phyloP scores from a whole-genome alignment of 2,797 vertebrate genomes.

The Enteromius radiatus region DNA sequence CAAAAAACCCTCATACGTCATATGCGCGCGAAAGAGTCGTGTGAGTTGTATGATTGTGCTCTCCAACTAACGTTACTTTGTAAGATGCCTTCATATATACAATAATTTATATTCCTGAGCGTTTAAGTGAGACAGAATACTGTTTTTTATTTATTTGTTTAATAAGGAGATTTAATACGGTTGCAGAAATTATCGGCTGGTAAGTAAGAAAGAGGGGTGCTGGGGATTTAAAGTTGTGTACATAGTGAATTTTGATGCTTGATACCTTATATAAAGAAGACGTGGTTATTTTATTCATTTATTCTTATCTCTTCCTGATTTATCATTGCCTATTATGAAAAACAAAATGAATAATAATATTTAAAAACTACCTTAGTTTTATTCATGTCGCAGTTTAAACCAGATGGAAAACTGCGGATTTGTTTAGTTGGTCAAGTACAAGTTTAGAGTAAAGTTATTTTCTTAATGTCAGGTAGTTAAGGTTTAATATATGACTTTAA shows the following conservation, averaged over 20 bases:
- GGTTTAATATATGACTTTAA: not conserved
- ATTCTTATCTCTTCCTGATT: not conserved
- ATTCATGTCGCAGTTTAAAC: not conserved
- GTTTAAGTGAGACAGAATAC: not conserved
- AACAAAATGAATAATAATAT: not conserved
- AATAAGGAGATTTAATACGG: not conserved
- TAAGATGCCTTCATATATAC: not conserved
- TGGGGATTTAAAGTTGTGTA: constrained; percentile 6
- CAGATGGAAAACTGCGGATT: not conserved
- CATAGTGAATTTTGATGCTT: not conserved
- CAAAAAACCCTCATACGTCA: constrained; percentile 37
- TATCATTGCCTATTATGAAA: not conserved
- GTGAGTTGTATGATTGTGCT: not conserved
- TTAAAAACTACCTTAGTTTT: not conserved
- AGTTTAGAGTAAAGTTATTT: not conserved
- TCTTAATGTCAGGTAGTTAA: not conserved
- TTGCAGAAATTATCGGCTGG: not conserved
- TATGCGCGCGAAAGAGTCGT: constrained; percentile 70
- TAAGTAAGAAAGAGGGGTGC: not conserved
- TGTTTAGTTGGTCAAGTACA: not conserved
- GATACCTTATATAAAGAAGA: not conserved
- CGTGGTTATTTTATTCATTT: not conserved
- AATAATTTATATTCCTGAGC: not conserved
- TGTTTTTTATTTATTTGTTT: not conserved
- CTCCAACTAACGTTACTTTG: not conserved